These are phyloP conservation scores for Anticlea derivata DNA, from an alignment of 2,888 invertebrate genomes.

Conservation along the genomic window DNA sequence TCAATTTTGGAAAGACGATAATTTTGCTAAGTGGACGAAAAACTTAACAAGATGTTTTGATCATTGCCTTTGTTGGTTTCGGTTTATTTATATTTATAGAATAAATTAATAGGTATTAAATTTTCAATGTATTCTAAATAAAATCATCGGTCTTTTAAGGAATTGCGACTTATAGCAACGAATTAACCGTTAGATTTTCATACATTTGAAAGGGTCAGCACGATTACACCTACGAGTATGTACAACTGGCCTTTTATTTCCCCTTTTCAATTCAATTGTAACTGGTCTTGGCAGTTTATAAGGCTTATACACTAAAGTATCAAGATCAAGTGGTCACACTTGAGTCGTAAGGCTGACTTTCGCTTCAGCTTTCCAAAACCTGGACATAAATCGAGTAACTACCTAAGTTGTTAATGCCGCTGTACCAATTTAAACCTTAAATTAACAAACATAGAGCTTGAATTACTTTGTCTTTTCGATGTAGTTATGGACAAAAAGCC, in stretches of 20 bases:
- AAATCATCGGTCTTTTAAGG: too few species aligned
- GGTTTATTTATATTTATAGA: too few species aligned
- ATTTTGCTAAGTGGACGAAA: constrained; percentile 15
- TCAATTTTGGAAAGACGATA: constrained; percentile 16
- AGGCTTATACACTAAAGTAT: constrained; percentile 49
- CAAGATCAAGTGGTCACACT: constrained; percentile 62
- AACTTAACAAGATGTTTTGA: constrained; percentile 8
- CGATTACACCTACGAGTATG: too few species aligned
- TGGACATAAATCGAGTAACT: constrained; percentile 48
- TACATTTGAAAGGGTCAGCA: too few species aligned
- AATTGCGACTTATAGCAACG: too few species aligned
- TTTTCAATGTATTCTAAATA: too few species aligned
- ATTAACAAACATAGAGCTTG: constrained; percentile 18
- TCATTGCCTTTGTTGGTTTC: not conserved
- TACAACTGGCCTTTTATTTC: too few species aligned
- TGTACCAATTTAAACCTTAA: constrained; percentile 33
- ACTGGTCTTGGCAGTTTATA: constrained; percentile 29
- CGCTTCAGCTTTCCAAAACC: constrained; percentile 80
- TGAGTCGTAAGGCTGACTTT: constrained; percentile 67
- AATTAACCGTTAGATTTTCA: too few species aligned
- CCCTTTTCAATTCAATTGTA: constrained; percentile 29
- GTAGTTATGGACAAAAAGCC: constrained; percentile 5
- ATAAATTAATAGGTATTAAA: too few species aligned
- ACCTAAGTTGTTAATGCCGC: constrained; percentile 40
- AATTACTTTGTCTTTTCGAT: constrained; percentile 22